phyloP scores from a whole-genome alignment of 30 jellyfish, hydroid and myxozoan genomes.

The Cassiopea andromeda region DNA sequence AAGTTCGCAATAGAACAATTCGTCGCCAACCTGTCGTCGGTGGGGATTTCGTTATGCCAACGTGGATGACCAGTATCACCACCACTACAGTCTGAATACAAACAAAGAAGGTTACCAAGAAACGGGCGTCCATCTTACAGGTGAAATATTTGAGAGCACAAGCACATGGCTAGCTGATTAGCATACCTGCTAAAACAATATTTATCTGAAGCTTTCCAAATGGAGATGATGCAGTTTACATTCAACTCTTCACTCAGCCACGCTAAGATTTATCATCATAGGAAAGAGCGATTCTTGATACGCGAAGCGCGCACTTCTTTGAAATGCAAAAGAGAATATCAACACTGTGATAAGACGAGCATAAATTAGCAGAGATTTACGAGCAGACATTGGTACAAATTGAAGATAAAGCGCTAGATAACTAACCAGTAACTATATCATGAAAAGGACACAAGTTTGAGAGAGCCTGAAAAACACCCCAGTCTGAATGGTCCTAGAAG shows the following conservation, averaged over 20 bases:
- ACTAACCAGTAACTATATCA: not conserved
- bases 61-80: not conserved
- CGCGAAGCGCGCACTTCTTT: not conserved
- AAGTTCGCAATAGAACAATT: not conserved
- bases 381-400: not conserved
- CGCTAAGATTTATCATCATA: not conserved
- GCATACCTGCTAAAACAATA: not conserved
- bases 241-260: not conserved
- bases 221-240: not conserved
- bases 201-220: not conserved
- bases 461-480: too few species aligned
- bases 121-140: not conserved
- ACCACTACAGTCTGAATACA: not conserved
- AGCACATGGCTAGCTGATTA: not conserved
- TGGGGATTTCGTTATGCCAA: not conserved
- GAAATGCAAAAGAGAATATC: not conserved
- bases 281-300: not conserved
- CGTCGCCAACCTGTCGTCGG: not conserved
- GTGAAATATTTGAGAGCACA: not conserved
- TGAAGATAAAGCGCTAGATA: not conserved
- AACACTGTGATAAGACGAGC: not conserved
- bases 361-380: not conserved
- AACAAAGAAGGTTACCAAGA: not conserved
- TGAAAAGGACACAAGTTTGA: too few species aligned
- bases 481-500: too few species aligned